phyloP scores from a whole-genome alignment of 1,140 invertebrate genomes.

The Ditylenchus dipsaci region DNA sequence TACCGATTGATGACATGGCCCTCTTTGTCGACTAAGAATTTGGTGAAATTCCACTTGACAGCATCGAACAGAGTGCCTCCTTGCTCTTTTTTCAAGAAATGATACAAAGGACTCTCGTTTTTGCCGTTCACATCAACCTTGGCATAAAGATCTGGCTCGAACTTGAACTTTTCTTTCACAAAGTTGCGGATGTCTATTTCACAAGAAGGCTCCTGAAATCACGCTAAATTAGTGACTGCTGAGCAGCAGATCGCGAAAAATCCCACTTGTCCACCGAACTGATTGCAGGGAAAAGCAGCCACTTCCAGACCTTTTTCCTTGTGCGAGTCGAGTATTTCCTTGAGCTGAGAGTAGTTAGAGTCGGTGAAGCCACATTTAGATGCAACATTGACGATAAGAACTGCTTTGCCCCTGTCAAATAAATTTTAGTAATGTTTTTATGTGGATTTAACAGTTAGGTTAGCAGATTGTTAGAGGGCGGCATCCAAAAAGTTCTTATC shows the following conservation, averaged over 20 bases:
- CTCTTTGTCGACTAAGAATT: constrained; percentile 35
- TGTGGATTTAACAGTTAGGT: no score
- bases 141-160: constrained; percentile 43
- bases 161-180: constrained; percentile 38
- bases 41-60: constrained; percentile 50
- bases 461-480: no score
- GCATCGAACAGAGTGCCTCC: constrained; percentile 34
- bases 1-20: constrained; percentile 38
- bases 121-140: constrained; percentile 47
- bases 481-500: no score
- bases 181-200: constrained; percentile 41
- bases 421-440: constrained; percentile 11
- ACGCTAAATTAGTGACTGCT: no score
- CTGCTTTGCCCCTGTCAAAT: constrained; percentile 42
- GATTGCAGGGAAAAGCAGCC: constrained; percentile 49
- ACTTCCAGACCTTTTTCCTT: constrained; percentile 39
- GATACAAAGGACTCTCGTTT: constrained; percentile 37
- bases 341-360: constrained; percentile 39
- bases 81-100: constrained; percentile 44
- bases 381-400: constrained; percentile 43
- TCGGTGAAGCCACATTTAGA: constrained; percentile 42
- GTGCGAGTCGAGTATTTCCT: constrained; percentile 40
- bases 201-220: constrained; percentile 30
- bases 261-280: constrained; percentile 25
- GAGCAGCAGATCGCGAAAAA: no score